A percentile compares a stretch with the other conserved stretches of the same genome.
Evolutionary conservation across 2,888 invertebrate genomes (phyloP).

Genomic region (Dermolepida albohirtum): DNA sequence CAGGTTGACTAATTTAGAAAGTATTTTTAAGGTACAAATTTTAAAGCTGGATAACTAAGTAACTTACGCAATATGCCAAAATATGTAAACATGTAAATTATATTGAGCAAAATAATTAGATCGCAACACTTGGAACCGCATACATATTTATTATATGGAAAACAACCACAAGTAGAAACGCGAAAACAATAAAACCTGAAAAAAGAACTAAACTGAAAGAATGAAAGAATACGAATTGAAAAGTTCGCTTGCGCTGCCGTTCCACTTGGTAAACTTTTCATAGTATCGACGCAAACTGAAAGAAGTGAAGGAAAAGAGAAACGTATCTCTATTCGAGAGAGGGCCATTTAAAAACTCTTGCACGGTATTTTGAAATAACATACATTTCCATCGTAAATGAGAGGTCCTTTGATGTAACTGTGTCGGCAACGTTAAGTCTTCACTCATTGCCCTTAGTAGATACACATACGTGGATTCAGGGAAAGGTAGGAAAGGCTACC

Average conservation of each 20-base stretch:
- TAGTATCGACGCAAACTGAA: constrained; percentile 22
- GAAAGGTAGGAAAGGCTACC: constrained; percentile 16
- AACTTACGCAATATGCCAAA: too few relatives aligned
- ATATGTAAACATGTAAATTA: too few relatives aligned
- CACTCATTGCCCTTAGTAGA: constrained; percentile 15
- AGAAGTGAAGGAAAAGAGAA: constrained; percentile 14
- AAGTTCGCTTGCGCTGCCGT: constrained; percentile 15
- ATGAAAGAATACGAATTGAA: constrained; percentile 21
- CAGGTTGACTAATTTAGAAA: too few relatives aligned
- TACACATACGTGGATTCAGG: constrained; percentile 1
- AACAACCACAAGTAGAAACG: constrained; percentile 7
- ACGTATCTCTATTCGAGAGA: constrained; percentile 16
- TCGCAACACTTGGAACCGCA: neutral
- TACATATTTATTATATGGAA: constrained; percentile 17
- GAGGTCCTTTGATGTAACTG: constrained; percentile 47
- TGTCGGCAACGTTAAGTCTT: constrained; percentile 23
- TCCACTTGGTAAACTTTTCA: constrained; percentile 31
- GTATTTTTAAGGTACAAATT: too few relatives aligned
- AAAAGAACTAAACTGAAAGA: constrained; percentile 5
- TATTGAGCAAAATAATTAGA: neutral
- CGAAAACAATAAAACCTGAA: constrained; percentile 18
- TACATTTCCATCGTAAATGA: constrained; percentile 49
- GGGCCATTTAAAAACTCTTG: constrained; percentile 29
- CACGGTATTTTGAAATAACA: constrained; percentile 44
- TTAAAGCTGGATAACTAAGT: too few relatives aligned